Base-by-base conservation (phyloP, 2,888 invertebrate species). In the Agrotis puta region DNA sequence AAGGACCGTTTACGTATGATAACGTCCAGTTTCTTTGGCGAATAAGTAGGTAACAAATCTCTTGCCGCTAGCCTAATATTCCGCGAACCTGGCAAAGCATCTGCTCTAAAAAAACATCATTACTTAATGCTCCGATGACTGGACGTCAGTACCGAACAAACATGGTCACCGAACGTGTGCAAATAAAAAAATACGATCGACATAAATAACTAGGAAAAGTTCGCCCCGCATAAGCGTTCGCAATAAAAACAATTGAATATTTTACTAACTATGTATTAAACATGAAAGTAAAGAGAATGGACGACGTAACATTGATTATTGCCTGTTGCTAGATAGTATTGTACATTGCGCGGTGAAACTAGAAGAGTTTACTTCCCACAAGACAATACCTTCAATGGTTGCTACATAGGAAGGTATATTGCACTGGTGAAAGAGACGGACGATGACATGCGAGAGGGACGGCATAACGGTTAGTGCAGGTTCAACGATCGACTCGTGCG, bases 401-500 rank as follows among this genome's bases (percentile, higher is more conserved):
- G 88, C 83, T 83, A 83, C 87, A 83, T 79, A 86, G 87, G 88
- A 90, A 91, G 88, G 90, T 90, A 89, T 89, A 91, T 89, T 88
- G 91, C 88, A 87, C 87, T 82, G 76, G 82, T 80, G 91, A 93
- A 72, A 79, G 91, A 91, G 93, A 93, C 71, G 82, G 74, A 71
- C 76, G 75, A 83, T 69, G 74, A 72, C 43, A 93, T 81, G 90
- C 74, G 90, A 95, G 89, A 80, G 90, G 87, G 94, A 95, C 74
- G 81, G 83, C 77, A 64, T 89, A 90, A 91, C 90, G 89, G 93
- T 93, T 92, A 92, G 92, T 92, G 88, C 90, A 94, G 94, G 95
- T 95, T 95, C 95, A 95, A 95, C 92, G 95, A 91, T 94, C 95
- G 94, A 91, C 93, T 94, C 94, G 89, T 87, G 94, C 94, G 94